Base-by-base conservation (phyloP, 2,113 vertebrate species). In the Ovis canadensis region DNA sequence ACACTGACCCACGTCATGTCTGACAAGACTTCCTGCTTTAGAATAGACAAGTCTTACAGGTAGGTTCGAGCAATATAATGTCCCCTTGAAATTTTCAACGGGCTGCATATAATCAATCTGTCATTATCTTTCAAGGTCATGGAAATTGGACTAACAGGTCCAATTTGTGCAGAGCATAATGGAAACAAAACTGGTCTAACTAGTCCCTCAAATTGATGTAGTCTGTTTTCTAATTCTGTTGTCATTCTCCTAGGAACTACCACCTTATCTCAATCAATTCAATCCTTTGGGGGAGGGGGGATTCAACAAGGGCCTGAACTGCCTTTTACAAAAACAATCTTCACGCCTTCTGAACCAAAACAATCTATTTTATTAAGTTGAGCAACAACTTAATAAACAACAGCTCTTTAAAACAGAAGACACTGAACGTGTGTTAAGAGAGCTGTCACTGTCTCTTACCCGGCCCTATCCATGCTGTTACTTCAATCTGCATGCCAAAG, bases 401-500 rank as follows among this genome's bases (percentile, higher is more conserved):
- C 48, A 29, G 85, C 27, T 80, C 40, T 91, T 80, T 40, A 54
- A 95, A 88, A 96, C 0, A 88, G 57, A 85, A 85, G 27, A 77
- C 43, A 57, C 14, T 67, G 54, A 31, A 91, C 50, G 25, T 57
- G 43, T 40, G 67, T 43, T 43, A 97, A 74, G 16, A 88, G 88
- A 96, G 64, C 36, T 60, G 71, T 50, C 2, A 45, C 67, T n/a
- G 11, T 59, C 64, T 84, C 99, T 98, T 98, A 99, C 99, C 99
- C 90, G 99, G 99, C 88, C 99, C 99, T 98, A 99, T 99, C 99
- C 99, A 99, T 29, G 99, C 99, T 0, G 99, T 99, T 90, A 99
- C 99, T 94, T 99, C 99, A 60, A 99, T 99, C 98, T 99, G 99
- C 99, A 99, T 99, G 98, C 99, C 99, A 97, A 99, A 99, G 99